Percentiles rank a stretch among this genome's conserved stretches.
Conservation (phyloP, 2,888 invertebrate species). For the Mystacides longicornis region DNA sequence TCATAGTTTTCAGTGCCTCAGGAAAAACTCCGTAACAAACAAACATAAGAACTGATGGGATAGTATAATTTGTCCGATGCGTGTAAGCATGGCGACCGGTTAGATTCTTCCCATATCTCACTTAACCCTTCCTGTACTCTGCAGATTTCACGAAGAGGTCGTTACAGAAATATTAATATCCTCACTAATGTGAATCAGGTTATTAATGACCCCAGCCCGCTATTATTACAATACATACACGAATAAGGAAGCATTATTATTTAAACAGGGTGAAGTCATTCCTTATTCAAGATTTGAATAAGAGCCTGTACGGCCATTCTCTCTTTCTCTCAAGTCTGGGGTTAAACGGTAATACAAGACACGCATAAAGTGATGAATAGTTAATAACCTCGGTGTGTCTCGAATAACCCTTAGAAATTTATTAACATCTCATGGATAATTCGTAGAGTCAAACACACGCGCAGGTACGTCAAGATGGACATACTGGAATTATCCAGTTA, state of each 20-base stretch:
- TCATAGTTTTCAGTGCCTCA: too few relatives aligned
- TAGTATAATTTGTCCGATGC: too few relatives aligned
- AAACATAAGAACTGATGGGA: too few relatives aligned
- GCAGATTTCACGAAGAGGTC: not conserved
- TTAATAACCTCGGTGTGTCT: conserved; percentile 7
- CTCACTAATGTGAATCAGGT: conserved; percentile 13
- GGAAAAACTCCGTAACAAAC: too few relatives aligned
- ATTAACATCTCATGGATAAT: not conserved
- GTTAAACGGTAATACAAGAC: conserved; percentile 14
- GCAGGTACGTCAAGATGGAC: too few relatives aligned
- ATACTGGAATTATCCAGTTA: too few relatives aligned
- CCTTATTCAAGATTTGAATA: conserved; percentile 8
- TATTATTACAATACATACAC: too few relatives aligned
- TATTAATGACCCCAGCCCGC: conserved; percentile 16
- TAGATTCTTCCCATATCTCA: not conserved
- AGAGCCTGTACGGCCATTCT: conserved; percentile 4
- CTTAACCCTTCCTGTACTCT: not conserved
- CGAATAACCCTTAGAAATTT: not conserved
- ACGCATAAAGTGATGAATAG: conserved; percentile 11
- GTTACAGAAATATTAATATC: conserved; percentile 4
- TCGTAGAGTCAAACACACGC: not conserved
- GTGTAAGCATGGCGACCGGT: not conserved
- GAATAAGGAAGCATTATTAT: conserved; percentile 24
- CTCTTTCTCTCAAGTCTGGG: conserved; percentile 8
- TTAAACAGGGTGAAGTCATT: conserved; percentile 15